Percentiles rank a stretch among this genome's conserved stretches.
Evolutionary conservation across 2,113 vertebrate species (phyloP).

Genomic region (Neoarius graeffei): DNA sequence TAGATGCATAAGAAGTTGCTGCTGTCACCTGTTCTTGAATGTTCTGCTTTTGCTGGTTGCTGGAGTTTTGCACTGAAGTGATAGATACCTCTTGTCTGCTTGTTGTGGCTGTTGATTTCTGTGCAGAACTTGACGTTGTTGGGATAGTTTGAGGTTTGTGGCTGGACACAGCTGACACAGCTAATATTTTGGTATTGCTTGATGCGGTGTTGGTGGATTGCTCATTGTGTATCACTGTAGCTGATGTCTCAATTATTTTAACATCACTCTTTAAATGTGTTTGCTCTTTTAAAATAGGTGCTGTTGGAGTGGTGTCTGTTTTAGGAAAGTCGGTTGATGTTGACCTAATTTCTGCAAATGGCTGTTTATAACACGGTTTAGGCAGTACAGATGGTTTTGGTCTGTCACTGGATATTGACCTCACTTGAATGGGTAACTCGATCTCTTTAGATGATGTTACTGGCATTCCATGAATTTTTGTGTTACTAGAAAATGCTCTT

Average conservation of each 20-base stretch:
- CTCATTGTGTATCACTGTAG: conserved; percentile 65
- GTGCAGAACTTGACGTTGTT: conserved; percentile 54
- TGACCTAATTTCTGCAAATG: conserved; percentile 64
- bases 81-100: conserved; percentile 43
- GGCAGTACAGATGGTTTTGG: conserved; percentile 70
- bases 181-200: conserved; percentile 64
- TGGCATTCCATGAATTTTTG: conserved; percentile 50
- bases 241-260: conserved; percentile 59
- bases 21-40: conserved; percentile 48
- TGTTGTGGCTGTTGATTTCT: conserved; percentile 56
- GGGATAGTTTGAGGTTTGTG: conserved; percentile 66
- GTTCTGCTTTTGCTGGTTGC: conserved; percentile 34
- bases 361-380: conserved; percentile 72
- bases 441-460: conserved; percentile 61
- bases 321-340: conserved; percentile 59
- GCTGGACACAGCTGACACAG: conserved; percentile 70
- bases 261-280: conserved; percentile 30
- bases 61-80: conserved; percentile 26
- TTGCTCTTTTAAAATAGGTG: conserved; percentile 52
- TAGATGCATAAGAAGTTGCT: conserved; percentile 54
- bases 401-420: conserved; percentile 71
- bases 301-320: conserved; percentile 43
- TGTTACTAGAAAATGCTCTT: conserved; percentile 65
- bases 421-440: conserved; percentile 70
- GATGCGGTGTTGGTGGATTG: conserved; percentile 61